Evolutionary conservation across 2,113 vertebrate species (phyloP), one percentile per base, ranked within the genome.

Genomic region (Sinocyclocheilus anophthalmus): DNA sequence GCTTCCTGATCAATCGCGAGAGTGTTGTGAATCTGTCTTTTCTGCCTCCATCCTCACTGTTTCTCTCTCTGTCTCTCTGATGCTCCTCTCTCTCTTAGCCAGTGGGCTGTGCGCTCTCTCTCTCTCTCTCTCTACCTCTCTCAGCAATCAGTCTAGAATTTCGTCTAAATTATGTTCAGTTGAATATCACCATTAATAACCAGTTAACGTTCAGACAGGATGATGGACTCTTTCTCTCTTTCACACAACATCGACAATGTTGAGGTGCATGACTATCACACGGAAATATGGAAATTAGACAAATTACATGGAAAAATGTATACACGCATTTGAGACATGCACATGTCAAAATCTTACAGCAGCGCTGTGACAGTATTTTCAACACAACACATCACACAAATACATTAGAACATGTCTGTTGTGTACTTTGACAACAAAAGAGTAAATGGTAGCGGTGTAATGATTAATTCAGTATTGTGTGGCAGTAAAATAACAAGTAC

Each of bases 111-210:
- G 39, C 39, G 0, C 59, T 37, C 45, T 70, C 50, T 84, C 72
- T 61, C 8, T 53, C 18, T 83, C 65, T 50, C 81, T 65, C 57
- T 11, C 48, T 72, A 67, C n/a, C 59, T 83, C 80, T 70, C 55
- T 80, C 57, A 63, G 70, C 6, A 20, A 20, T 73, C 14, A 78
- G n/a, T 42, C 72, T 3, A 57, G 3, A 59, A 16, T 45, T 61
- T 4, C 5, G 4, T 42, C n/a, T 53, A 18, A n/a, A 24, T 80
- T 24, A 24, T 48, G 57, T 55, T 37, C 50, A 61, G 76, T 48
- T 48, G 4, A 37, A 37, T 81, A n/a, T n/a, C 30, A 2, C 37
- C 10, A 76, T 42, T 83, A 53, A 86, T 86, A 76, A 75, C 76
- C 63, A 72, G 33, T 55, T 45, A 76, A 39, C 45, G 30, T 61